phyloP scores from a whole-genome alignment of 1,140 invertebrate genomes.

The Drosophila santomea region DNA sequence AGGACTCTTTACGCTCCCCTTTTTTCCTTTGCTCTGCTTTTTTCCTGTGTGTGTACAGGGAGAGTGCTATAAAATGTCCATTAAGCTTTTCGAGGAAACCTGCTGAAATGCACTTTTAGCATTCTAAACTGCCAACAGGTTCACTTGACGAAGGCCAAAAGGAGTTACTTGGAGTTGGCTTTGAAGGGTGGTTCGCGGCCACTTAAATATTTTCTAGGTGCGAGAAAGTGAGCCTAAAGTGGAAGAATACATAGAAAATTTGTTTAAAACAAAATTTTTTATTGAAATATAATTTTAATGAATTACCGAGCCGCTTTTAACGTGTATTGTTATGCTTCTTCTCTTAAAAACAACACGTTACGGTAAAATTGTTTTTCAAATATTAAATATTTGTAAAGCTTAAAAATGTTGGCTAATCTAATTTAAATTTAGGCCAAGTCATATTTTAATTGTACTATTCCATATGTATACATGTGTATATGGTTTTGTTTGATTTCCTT shows the following conservation, averaged over 20 bases:
- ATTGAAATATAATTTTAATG: too few relatives aligned
- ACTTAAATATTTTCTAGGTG: constrained; percentile 27
- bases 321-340: too few relatives aligned
- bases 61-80: constrained; percentile 63
- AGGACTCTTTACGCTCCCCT: constrained; percentile 12
- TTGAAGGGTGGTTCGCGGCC: constrained; percentile 19
- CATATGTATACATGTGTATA: too few relatives aligned
- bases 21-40: background rate
- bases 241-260: background rate
- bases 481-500: too few relatives aligned
- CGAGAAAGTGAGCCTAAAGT: constrained; percentile 11
- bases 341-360: too few relatives aligned
- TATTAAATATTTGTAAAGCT: too few relatives aligned
- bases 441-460: too few relatives aligned
- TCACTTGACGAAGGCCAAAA: constrained; percentile 23
- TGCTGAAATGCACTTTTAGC: constrained; percentile 61
- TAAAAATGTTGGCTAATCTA: too few relatives aligned
- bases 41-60: constrained; percentile 14
- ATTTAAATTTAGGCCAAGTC: too few relatives aligned
- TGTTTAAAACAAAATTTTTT: too few relatives aligned
- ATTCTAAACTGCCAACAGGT: constrained; percentile 54
- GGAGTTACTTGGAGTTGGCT: constrained; percentile 23
- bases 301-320: too few relatives aligned
- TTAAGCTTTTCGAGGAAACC: constrained; percentile 61
- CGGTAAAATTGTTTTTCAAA: too few relatives aligned